phyloP scores from a whole-genome alignment of 2,797 vertebrate species.

The Notolepis coatsorum region DNA sequence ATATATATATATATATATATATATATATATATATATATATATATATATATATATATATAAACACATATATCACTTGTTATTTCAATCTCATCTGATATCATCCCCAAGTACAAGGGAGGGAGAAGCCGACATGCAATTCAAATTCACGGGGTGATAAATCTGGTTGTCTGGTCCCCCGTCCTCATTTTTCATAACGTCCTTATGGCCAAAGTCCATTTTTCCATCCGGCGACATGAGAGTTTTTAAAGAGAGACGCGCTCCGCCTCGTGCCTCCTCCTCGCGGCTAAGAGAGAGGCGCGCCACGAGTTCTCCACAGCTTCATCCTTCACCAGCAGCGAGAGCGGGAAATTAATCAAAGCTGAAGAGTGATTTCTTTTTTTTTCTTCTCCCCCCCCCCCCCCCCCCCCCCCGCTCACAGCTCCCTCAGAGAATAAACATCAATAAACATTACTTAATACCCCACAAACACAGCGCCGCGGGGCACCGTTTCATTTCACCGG shows the following conservation, averaged over 20 bases:
- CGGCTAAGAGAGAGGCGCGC: slow-evolving; percentile 69
- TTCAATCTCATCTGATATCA: slow-evolving; percentile 32
- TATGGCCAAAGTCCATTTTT: slow-evolving; percentile 69
- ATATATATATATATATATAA: no score
- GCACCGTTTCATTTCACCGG: slow-evolving; percentile 82
- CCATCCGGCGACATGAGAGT: slow-evolving; percentile 68
- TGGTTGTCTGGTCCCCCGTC: slow-evolving; percentile 41
- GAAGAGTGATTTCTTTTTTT: slow-evolving; percentile 76
- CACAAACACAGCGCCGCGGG: slow-evolving; percentile 78
- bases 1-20: no score
- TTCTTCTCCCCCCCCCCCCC: neutral
- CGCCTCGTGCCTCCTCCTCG: slow-evolving; percentile 72
- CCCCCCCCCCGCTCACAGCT: slow-evolving; percentile 41
- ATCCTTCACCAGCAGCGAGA: slow-evolving; percentile 74
- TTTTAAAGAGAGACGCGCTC: slow-evolving; percentile 71
- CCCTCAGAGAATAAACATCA: slow-evolving; percentile 84
- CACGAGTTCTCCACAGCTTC: slow-evolving; percentile 58
- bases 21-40: no score
- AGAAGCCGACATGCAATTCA: slow-evolving; percentile 56
- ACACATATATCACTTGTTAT: neutral
- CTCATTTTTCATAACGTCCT: slow-evolving; percentile 64
- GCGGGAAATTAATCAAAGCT: slow-evolving; percentile 82
- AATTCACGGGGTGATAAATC: slow-evolving; percentile 69
- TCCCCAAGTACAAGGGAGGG: slow-evolving; percentile 37
- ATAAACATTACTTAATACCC: slow-evolving; percentile 85